phyloP scores from a whole-genome alignment of 2,888 invertebrate genomes.

The Barypeithes pellucidus region DNA sequence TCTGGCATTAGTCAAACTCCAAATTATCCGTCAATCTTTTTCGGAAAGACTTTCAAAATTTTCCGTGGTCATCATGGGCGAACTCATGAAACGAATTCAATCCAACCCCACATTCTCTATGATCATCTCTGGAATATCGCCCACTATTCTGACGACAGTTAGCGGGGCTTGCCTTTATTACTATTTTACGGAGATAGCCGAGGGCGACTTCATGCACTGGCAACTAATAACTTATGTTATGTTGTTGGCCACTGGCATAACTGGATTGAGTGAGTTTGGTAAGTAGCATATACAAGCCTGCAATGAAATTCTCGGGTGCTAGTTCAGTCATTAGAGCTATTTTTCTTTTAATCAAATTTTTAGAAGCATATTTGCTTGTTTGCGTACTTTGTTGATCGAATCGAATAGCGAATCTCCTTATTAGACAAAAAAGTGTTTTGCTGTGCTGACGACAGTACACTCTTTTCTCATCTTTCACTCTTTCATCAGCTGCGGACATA shows the following conservation, averaged over 20 bases:
- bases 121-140: constrained; percentile 37
- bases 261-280: constrained; percentile 52
- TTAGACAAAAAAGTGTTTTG: too few relatives aligned
- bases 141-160: constrained; percentile 22
- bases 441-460: too few relatives aligned
- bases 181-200: constrained; percentile 38
- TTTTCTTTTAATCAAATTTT: too few relatives aligned
- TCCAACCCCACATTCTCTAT: constrained; percentile 26
- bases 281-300: too few relatives aligned
- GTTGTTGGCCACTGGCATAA: constrained; percentile 46
- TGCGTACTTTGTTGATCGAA: too few relatives aligned
- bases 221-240: constrained; percentile 31
- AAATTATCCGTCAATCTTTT: constrained; percentile 31
- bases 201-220: constrained; percentile 47
- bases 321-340: too few relatives aligned
- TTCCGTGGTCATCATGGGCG: constrained; percentile 26
- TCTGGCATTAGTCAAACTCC: constrained; percentile 7
- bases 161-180: constrained; percentile 28
- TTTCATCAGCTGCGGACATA: too few relatives aligned
- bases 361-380: too few relatives aligned
- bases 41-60: constrained; percentile 8
- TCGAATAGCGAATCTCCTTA: too few relatives aligned
- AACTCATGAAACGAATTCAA: constrained; percentile 21
- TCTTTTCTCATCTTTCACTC: too few relatives aligned
- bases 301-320: too few relatives aligned